Evolutionary conservation across 2,797 vertebrate genomes (phyloP).

Genomic region (Halcyon chelicuti): DNA sequence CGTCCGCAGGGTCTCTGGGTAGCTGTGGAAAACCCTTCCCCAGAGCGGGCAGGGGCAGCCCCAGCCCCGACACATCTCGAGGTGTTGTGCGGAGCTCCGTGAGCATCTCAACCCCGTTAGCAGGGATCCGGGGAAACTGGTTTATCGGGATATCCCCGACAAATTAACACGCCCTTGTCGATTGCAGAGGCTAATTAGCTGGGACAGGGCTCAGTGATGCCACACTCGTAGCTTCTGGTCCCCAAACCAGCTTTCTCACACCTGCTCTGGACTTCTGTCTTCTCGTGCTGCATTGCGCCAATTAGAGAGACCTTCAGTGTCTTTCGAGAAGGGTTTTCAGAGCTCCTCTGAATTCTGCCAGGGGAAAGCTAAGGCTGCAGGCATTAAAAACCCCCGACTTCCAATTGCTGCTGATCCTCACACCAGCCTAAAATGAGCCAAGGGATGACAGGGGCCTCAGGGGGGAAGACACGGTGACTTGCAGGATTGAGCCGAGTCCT

Average conservation of each 20-base stretch:
- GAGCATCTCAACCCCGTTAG: not conserved
- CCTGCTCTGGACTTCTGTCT: not conserved
- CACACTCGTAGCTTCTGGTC: not conserved
- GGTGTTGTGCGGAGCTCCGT: rapidly evolving
- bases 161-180: not conserved
- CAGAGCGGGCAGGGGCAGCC: not conserved
- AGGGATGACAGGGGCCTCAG: not conserved
- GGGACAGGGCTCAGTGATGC: not conserved
- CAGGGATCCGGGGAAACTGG: not conserved
- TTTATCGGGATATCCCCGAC: not conserved
- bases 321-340: constrained; percentile 11
- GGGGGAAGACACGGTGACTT: not conserved
- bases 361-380: constrained; percentile 12
- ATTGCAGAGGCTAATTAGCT: not conserved
- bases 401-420: not conserved
- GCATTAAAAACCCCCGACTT: not conserved
- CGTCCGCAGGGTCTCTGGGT: not conserved
- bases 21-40: not conserved
- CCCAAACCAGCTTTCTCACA: not conserved
- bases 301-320: not conserved
- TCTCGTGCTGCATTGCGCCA: not conserved
- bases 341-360: constrained; percentile 3
- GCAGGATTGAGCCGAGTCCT: not conserved
- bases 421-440: rapidly evolving
- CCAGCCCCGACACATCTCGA: rapidly evolving